Base-by-base conservation (phyloP, 2,888 invertebrate genomes). In the Pammene fasciana region DNA sequence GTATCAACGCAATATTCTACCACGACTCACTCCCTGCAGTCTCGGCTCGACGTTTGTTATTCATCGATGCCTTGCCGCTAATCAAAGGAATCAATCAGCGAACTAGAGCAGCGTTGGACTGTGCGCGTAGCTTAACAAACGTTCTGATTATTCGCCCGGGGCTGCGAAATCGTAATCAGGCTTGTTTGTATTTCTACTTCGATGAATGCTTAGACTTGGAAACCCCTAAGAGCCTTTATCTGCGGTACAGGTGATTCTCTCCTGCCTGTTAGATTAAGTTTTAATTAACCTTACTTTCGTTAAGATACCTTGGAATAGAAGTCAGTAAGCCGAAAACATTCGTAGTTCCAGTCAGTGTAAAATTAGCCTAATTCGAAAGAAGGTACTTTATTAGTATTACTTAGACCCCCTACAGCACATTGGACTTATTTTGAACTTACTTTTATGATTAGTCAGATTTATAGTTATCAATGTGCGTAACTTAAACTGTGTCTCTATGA, bases 21-120 rank as follows among this genome's bases (percentile, higher is more conserved):
- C 54, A 10, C 48, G 56, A 18, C 59, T 59, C 55, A 54, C 52
- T 14, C 38, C 11, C 26, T 38, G 56, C 1, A 34, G 34, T 16
- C 41, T 10, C 56, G 8, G 56, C 62, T 57, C 57, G 18, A 13
- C 36, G 76, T 77, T 81, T 78, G 76, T 76, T 79, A 78, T 78
- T 78, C 81, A 82, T 82, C 74, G 79, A 78, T 78, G 75, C 77
- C 75, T 75, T 74, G 73, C 48, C 61, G 75, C 75, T 81, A 79
- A 78, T 81, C 83, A 82, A 81, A 80, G 78, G 76, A 82, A 80
- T 81, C 81, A 81, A 82, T 81, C 81, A 72, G 74, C 50, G 41
- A 59, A 62, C 67, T 54, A 34, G 48, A 76, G 74, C 75, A 74
- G 74, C 78, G 73, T 71, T 75, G 76, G 74, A 78, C 79, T 78